phyloP scores from a whole-genome alignment of 2,888 invertebrate species.

The Synergus gifuensis region DNA sequence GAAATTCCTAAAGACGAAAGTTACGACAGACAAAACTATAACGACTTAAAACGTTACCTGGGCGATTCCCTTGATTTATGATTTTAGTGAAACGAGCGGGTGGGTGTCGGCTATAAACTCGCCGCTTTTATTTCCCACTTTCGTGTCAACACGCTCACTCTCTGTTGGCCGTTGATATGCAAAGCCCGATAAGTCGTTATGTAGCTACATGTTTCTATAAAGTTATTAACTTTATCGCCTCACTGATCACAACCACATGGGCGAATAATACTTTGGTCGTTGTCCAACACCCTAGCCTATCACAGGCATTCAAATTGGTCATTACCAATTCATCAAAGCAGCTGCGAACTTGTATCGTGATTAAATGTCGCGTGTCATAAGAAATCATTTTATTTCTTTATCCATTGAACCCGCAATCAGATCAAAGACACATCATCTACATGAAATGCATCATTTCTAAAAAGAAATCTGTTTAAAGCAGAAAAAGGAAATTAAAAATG shows the following conservation, averaged over 20 bases:
- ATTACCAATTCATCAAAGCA: slow-evolving; percentile 9
- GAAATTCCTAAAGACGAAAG: slow-evolving; percentile 41
- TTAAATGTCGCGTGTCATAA: slow-evolving; percentile 19
- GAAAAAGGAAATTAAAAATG: no score
- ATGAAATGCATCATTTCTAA: no score
- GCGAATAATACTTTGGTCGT: slow-evolving; percentile 52
- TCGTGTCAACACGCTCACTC: slow-evolving; percentile 68
- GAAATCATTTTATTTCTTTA: neutral
- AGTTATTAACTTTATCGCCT: slow-evolving; percentile 73
- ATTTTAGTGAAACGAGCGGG: slow-evolving; percentile 64
- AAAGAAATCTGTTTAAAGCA: no score
- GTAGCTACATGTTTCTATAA: slow-evolving; percentile 70
- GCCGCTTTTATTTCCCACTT: slow-evolving; percentile 67
- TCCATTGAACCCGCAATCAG: neutral
- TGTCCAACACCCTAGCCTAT: slow-evolving; percentile 44
- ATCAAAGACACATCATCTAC: neutral
- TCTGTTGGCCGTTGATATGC: slow-evolving; percentile 63
- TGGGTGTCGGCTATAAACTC: slow-evolving; percentile 57
- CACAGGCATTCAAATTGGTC: slow-evolving; percentile 19
- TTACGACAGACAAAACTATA: slow-evolving; percentile 11
- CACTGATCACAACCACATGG: slow-evolving; percentile 57
- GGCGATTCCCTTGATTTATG: slow-evolving; percentile 68
- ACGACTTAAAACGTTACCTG: slow-evolving; percentile 43
- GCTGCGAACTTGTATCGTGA: neutral
- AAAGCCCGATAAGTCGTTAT: slow-evolving; percentile 65